Conservation (phyloP, 2,113 vertebrate genomes). For the Eupsittula cactorum region DNA sequence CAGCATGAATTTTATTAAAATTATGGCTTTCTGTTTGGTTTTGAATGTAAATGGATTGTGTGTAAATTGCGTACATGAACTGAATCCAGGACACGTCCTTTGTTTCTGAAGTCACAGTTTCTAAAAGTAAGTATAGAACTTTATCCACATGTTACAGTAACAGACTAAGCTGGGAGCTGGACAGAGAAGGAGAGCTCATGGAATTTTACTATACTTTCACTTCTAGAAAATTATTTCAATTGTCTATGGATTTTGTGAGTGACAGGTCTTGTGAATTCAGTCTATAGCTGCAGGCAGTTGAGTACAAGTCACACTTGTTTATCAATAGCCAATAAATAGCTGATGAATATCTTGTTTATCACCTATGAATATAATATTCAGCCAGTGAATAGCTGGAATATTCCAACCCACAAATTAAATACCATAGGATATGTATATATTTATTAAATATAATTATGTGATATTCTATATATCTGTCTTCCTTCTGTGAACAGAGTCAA, state of each 20-base stretch:
- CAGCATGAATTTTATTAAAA: background rate
- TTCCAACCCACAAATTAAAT: background rate
- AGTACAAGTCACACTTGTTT: background rate
- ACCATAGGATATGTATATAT: background rate
- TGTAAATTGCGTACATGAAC: background rate
- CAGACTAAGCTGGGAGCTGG: background rate
- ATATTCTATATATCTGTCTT: background rate
- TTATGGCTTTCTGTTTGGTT: background rate
- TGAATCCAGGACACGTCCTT: background rate
- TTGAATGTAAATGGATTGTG: background rate
- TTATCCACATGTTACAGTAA: background rate
- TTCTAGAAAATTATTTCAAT: background rate
- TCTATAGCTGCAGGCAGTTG: background rate
- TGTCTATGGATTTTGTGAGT: background rate
- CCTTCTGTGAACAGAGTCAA: background rate
- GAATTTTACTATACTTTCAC: background rate
- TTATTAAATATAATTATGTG: background rate
- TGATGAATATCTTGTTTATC: background rate
- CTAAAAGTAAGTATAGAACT: background rate
- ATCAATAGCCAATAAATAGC: background rate
- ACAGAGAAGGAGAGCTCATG: background rate
- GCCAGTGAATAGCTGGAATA: background rate
- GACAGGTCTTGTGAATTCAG: background rate
- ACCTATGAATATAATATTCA: background rate
- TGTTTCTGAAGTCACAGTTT: background rate